Evolutionary conservation across 1,140 invertebrate genomes (phyloP), one percentile per base, ranked within the genome.

Genomic region (Caenorhabditis inopinata): DNA sequence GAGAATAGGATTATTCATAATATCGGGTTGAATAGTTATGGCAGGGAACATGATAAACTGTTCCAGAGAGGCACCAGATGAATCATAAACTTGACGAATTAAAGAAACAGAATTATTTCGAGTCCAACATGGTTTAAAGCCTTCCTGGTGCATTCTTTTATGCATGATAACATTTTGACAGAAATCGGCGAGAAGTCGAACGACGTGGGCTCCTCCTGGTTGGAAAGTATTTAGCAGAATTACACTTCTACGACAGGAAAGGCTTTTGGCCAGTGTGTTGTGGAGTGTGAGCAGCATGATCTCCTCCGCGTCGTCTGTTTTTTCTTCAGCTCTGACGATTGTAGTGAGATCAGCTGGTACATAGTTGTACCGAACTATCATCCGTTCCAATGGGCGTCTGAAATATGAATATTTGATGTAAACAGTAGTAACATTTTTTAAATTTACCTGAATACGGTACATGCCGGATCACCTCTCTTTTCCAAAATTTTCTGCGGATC

Each of bases 311-410:
- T 38, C 49, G 29, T 78, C 51, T 0, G 77, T 78, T 42, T 58
- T 46, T 14, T 78, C 77, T 35, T 78, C 77, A 7, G 62, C 38
- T 18, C 77, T 23, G 18, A 78, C 53, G 47, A 78, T 68, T 0
- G 35, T 45, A n/a, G 38, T 68, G 6, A 68, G 45, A 16, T 45
- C 42, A 11, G 38, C 1, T 2, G 77, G 77, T 3, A 78, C 53
- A 12, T 49, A 42, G 5, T 14, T 78, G 68, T 82, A 82, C 0
- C 62, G 58, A 14, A 82, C 62, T 0, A 82, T 38, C 35, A 82
- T 82, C 35, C 78, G 38, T 62, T 82, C 81, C 62, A 82, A 21
- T 2, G 81, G 81, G 29, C 78, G 83, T 35, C 51, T 74, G 29
- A 51, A 51, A 32, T n/a, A n/a, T n/a, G n/a, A 76, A 38, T 5